Evolutionary conservation across 2,797 vertebrate genomes (phyloP), one percentile per base, ranked within the genome.

Genomic region (Chloroceryle inda): DNA sequence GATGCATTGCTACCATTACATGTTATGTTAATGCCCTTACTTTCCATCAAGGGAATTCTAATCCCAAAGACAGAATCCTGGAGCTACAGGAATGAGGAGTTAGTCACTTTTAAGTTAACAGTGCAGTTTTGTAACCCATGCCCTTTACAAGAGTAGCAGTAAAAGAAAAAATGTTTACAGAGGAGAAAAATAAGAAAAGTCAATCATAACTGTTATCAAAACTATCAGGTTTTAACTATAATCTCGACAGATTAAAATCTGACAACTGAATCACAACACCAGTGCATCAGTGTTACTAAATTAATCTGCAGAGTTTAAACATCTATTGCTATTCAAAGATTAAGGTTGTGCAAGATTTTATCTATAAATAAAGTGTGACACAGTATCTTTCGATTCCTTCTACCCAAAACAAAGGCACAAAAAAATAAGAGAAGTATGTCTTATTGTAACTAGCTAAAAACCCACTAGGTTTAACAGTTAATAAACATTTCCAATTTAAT

Each of bases 381-480:
- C 69, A 38, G 5, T 64, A 63, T 59, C 76, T 97, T 97, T 96
- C 95, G n/a, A 86, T 97, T 97, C 96, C 93, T 94, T 91, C 79
- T 74, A 63, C 11, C 11, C 38, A 86, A 72, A 71, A 16, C 23
- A 82, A 86, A 56, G 31, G 11, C 52, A 21, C 33, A 76, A 66
- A 84, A 84, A 84, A 95, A 93, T 33, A 84, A 84, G 85, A 81
- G 85, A 96, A 95, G 47, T 88, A 7, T 22, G 45, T 59, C 72
- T 52, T 74, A 66, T 2, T 79, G 31, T 49, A 55, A 53, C 67
- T 52, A 73, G 31, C 31, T 75, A 67, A 96, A 86, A 85, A 83
- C 31, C 23, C 11, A 24, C 17, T 17, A 5, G 4, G 10, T 71
- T 91, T 89, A 91, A 50, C 38, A 8, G 31, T 9, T 73, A 29